Percentiles rank a stretch among this genome's conserved stretches.
Evolutionary conservation across 2,113 vertebrate species (phyloP).

Genomic region (Aegithalos caudatus): DNA sequence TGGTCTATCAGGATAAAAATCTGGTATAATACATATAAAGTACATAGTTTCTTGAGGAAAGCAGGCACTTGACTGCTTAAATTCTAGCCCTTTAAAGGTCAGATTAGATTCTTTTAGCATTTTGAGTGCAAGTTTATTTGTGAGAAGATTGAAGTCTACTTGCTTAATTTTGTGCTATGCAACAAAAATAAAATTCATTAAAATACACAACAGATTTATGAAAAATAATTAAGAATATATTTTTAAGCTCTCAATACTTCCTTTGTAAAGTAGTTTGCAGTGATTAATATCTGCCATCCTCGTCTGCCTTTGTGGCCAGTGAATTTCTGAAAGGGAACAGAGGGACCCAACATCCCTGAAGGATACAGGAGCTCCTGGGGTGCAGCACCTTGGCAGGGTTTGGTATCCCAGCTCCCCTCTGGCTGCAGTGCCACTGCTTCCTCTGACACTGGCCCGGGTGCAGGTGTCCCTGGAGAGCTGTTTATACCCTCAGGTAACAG

Average conservation of each 20-base stretch:
- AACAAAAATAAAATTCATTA: not conserved
- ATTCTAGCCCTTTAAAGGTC: not conserved
- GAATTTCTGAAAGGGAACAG: not conserved
- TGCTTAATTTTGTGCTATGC: not conserved
- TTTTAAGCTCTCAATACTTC: not conserved
- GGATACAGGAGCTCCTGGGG: fast-evolving
- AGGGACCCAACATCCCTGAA: fast-evolving
- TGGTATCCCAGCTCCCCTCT: fast-evolving
- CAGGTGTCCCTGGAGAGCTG: not conserved
- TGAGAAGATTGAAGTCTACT: not conserved
- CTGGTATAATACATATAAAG: not conserved
- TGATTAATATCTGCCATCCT: not conserved
- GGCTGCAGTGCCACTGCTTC: fast-evolving
- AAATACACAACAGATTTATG: not conserved
- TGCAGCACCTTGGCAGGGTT: not conserved
- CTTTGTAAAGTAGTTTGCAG: not conserved
- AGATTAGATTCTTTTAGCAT: not conserved
- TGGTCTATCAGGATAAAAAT: slow-evolving; percentile 53
- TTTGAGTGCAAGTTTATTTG: not conserved
- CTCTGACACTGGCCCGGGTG: fast-evolving
- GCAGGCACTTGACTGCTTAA: not conserved
- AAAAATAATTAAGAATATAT: not conserved
- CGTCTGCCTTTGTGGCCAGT: not conserved
- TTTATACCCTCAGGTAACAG: fast-evolving
- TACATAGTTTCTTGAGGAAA: not conserved